Evolutionary conservation across 2,888 invertebrate species (phyloP), one percentile per base, ranked within the genome.

Genomic region (Amiota minor): DNA sequence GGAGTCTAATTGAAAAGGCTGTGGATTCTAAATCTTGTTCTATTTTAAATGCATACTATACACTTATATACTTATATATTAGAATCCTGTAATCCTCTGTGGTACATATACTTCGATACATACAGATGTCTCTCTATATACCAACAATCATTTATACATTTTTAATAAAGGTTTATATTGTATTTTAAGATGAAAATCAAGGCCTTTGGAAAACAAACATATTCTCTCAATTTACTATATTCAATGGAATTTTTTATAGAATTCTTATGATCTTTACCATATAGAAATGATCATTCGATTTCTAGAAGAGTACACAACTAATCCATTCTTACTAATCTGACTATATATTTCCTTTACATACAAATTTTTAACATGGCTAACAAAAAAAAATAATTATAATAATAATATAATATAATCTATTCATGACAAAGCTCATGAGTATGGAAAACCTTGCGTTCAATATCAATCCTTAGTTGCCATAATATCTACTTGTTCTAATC

Each of bases 1-100:
- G 20, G 50, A 67, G 67, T 50, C 67, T 67, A 67, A 47, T 67
- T 23, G 47, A 67, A 53, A 67, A 67, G 67, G 67, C 67, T 67
- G 49, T 50, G 23, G 45, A 47, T 65, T 49, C 35, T 35, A 6
- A 35, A 35, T 8, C 35, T 35, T 35, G 35, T 56, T 2, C 20
- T 56, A 56, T 16, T 23, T 56, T 8, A 16, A 56, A 16, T 10
- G n/a, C 9, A 56, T 16, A 56, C 3, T 10, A 61, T 12, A 23
- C 35, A 23, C 61, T 23, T 61, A 61, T 10, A 62, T 35, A 20
- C 35, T 62, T 23, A 62, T 61, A 56, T 35, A 23, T 62, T n/a
- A 62, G 23, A 65, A 50, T 67, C 50, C 67, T 67, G 67, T 67
- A 67, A 67, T 62, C 61, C 14, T 62, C 9, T 18, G 35, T 23